These are phyloP conservation scores for Anneissia japonica DNA, from an alignment of 35 echinoderm and acorn worm species.

Conservation along the genomic window DNA sequence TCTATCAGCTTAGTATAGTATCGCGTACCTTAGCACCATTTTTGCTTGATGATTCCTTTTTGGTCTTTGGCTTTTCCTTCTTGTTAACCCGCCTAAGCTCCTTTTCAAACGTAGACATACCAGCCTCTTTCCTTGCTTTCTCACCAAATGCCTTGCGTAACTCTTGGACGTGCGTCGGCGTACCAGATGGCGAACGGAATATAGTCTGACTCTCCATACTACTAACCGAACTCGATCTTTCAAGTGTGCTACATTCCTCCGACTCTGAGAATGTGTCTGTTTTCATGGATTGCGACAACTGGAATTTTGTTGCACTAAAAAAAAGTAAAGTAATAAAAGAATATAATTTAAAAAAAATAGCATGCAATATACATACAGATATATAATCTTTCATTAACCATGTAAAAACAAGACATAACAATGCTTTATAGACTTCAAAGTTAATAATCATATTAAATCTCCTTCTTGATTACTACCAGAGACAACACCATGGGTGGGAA, in stretches of 20 bases:
- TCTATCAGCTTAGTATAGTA: no score
- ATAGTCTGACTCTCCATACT: not conserved
- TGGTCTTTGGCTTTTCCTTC: not conserved
- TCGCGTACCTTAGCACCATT: not conserved
- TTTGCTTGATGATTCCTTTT: not conserved
- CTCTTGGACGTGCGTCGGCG: conserved; percentile 18
- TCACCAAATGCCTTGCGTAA: conserved; percentile 68
- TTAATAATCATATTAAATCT: no score
- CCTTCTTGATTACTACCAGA: no score
- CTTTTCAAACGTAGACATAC: not conserved
- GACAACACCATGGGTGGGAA: no score
- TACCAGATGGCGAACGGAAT: not conserved
- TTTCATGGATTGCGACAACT: not conserved
- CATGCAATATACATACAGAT: no score
- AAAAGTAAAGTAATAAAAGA: not conserved
- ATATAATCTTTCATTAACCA: no score
- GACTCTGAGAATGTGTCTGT: not conserved
- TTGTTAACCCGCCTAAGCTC: not conserved
- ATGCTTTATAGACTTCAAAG: no score
- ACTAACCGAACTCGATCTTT: not conserved
- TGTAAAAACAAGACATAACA: no score
- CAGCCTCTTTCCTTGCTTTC: not conserved
- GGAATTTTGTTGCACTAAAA: not conserved
- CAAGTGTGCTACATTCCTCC: not conserved
- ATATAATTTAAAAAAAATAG: no score